A percentile compares a stretch with the other conserved stretches of the same genome.
Conservation (phyloP, 2,888 invertebrate genomes). For the Phyllotreta striolata region DNA sequence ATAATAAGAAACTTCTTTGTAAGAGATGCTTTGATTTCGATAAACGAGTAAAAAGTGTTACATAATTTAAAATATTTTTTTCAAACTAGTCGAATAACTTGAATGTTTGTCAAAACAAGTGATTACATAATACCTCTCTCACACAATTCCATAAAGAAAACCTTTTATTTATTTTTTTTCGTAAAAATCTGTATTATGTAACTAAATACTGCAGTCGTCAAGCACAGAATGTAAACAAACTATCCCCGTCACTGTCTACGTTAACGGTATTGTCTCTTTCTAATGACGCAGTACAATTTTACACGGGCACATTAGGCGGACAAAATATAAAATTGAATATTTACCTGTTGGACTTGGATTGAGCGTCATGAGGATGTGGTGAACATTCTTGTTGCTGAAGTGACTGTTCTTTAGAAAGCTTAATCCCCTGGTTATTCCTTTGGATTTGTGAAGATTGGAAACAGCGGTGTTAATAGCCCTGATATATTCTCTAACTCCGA, state of each 20-base stretch:
- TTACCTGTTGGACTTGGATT: constrained; percentile 80
- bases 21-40: too few relatives aligned
- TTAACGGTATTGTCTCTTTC: neutral
- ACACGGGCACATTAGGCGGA: neutral
- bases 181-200: neutral
- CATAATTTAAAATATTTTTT: too few relatives aligned
- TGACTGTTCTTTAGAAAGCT: constrained; percentile 71
- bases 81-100: too few relatives aligned
- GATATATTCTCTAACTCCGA: constrained; percentile 72
- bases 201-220: constrained; percentile 4
- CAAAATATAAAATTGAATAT: constrained; percentile 3
- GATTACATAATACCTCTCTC: too few relatives aligned
- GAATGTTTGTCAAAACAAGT: too few relatives aligned
- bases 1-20: too few relatives aligned
- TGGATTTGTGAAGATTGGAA: constrained; percentile 66
- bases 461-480: constrained; percentile 72
- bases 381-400: constrained; percentile 70
- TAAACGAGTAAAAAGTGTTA: too few relatives aligned
- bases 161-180: neutral
- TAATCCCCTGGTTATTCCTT: constrained; percentile 64
- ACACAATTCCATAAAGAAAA: too few relatives aligned
- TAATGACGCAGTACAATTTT: constrained; percentile 17
- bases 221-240: neutral
- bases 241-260: neutral
- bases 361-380: constrained; percentile 72